Conservation (phyloP, 2,113 vertebrate genomes). For the Podiceps cristatus region DNA sequence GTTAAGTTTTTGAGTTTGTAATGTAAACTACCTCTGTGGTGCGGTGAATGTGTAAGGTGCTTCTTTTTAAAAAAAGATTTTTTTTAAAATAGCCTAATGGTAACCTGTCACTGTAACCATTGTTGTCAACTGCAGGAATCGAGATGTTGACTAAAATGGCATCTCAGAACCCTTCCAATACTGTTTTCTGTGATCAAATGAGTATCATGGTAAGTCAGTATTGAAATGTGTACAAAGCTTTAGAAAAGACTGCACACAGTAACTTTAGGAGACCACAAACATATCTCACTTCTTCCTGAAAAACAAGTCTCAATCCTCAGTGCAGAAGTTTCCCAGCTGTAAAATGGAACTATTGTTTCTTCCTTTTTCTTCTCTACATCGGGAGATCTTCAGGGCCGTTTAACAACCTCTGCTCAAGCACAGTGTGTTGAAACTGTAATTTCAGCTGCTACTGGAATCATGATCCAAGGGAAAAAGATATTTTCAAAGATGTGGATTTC, state of each 20-base stretch:
- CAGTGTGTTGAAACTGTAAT: neutral
- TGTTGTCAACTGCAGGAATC: neutral
- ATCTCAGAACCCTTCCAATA: neutral
- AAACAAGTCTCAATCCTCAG: neutral
- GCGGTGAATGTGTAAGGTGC: neutral
- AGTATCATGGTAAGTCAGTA: neutral
- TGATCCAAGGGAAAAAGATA: neutral
- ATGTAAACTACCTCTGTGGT: neutral
- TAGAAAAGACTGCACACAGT: neutral
- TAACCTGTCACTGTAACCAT: neutral
- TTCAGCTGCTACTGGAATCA: neutral
- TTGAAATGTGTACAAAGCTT: neutral
- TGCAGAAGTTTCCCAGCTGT: neutral
- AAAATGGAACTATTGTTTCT: neutral
- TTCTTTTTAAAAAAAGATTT: neutral
- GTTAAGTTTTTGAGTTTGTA: neutral
- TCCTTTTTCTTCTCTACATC: neutral
- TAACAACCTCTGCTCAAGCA: accelerated
- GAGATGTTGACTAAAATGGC: neutral
- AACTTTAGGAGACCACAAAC: neutral
- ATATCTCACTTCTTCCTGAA: neutral
- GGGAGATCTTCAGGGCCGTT: neutral
- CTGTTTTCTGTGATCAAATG: neutral
- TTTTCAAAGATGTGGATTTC: neutral
- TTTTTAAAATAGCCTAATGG: neutral